These are phyloP conservation scores for Malacoctenus gilli DNA, from an alignment of 2,797 vertebrate species.

Conservation along the genomic window DNA sequence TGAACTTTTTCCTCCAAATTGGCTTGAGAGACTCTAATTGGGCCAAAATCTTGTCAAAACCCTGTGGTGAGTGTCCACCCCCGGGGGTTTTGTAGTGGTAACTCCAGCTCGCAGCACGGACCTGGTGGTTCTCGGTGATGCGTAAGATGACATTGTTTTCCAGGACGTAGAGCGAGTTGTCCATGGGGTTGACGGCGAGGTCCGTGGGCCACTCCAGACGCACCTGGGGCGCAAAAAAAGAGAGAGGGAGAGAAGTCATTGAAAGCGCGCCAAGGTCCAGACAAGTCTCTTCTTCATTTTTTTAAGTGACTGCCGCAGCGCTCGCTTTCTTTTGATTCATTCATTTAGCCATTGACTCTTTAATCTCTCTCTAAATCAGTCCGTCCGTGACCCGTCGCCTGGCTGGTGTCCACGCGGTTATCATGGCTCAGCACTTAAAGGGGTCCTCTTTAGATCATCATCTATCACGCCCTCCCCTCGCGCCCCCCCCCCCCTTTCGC, in stretches of 20 bases:
- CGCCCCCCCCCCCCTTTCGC: conserved; percentile 13
- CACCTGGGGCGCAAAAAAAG: conserved; percentile 81
- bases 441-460: conserved; percentile 81
- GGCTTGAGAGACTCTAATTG: conserved; percentile 63
- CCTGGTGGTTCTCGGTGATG: conserved; percentile 98
- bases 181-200: conserved; percentile 98
- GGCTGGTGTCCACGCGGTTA: conserved; percentile 86
- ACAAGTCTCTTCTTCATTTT: conserved; percentile 54
- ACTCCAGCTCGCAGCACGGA: conserved; percentile 54
- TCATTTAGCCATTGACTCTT: conserved; percentile 63
- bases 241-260: conserved; percentile 22
- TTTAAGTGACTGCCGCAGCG: conserved; percentile 55
- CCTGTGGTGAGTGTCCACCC: conserved; percentile 28
- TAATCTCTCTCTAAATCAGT: conserved; percentile 66
- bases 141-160: conserved; percentile 99
- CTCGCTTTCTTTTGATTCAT: conserved; percentile 52
- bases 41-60: conserved; percentile 60
- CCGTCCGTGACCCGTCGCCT: conserved; percentile 74
- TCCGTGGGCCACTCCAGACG: conserved; percentile 99
- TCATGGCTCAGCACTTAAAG: conserved; percentile 87
- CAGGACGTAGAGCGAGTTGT: conserved; percentile 97
- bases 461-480: conserved; percentile 62
- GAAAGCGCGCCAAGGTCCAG: conserved; percentile 50
- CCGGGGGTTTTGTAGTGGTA: conserved; percentile 32
- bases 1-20: conserved; percentile 62